phyloP scores from a whole-genome alignment of 2,888 invertebrate genomes.

The Leptura quadrifasciata region DNA sequence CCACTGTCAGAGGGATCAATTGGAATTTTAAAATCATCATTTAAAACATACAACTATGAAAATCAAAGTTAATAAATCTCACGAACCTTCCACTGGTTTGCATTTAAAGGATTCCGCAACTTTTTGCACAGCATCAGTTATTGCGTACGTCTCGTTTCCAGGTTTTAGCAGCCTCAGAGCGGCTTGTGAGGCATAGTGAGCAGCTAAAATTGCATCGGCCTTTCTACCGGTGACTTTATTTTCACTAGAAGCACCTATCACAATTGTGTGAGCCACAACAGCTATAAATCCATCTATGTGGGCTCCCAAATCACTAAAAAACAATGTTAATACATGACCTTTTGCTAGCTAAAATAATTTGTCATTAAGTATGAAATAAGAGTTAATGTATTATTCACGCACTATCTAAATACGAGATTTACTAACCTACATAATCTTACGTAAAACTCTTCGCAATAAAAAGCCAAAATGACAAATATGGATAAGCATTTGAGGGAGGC shows the following conservation, averaged over 20 bases:
- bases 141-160: slow-evolving; percentile 90
- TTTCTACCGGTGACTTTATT: slow-evolving; percentile 84
- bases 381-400: too few species aligned
- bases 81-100: slow-evolving; percentile 92
- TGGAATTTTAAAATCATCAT: slow-evolving; percentile 57
- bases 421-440: too few species aligned
- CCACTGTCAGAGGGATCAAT: slow-evolving; percentile 63
- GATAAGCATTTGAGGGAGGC: too few species aligned
- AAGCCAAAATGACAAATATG: too few species aligned
- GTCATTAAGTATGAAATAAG: too few species aligned
- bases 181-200: slow-evolving; percentile 96
- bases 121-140: slow-evolving; percentile 95
- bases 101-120: slow-evolving; percentile 95
- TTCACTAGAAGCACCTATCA: slow-evolving; percentile 86
- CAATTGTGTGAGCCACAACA: slow-evolving; percentile 96
- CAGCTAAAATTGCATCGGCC: slow-evolving; percentile 96
- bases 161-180: slow-evolving; percentile 94
- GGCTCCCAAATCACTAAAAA: slow-evolving; percentile 93
- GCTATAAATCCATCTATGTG: slow-evolving; percentile 99
- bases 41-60: slow-evolving; percentile 29
- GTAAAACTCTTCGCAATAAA: too few species aligned
- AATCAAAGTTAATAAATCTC: slow-evolving; percentile 66
- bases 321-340: background rate
- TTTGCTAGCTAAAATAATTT: too few species aligned
- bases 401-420: too few species aligned